Evolutionary conservation across 2,113 vertebrate genomes (phyloP), one percentile per base, ranked within the genome.

Genomic region (Oxyura jamaicensis): DNA sequence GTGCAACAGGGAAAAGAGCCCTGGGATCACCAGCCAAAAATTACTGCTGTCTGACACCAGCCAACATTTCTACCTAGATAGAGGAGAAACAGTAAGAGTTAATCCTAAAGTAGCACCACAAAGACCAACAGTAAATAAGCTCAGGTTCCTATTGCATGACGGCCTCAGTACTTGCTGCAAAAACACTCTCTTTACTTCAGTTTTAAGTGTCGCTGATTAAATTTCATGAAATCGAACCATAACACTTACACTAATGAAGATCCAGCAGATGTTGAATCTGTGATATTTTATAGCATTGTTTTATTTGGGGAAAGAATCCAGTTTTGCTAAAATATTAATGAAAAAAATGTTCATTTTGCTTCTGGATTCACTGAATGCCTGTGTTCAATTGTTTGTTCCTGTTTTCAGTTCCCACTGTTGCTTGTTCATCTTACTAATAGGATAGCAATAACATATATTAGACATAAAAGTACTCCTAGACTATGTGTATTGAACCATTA

Each of bases 301-400:
- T 79, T 65, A 69, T 81, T 46, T 81, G 52, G 56, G 31, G 20
- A 82, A 92, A 95, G 18, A 86, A 86, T 56, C 42, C 56, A 86
- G 52, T 88, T 93, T 88, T 78, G 26, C 48, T 95, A 42, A 94
- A 94, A 94, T 94, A 92, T 81, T 95, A 78, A 93, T 75, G 80
- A 83, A 88, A 72, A 72, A 80, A 59, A 35, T 42, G 63, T 46
- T 83, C 65, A 56, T 88, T 96, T 77, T 94, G 26, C 60, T 84
- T 75, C 83, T 91, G 83, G 56, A 88, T 88, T 74, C 46, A 76
- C 59, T 69, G 71, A 90, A 83, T 48, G 75, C 44, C 25, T 71
- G 36, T 52, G 56, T 86, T 95, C 23, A 77, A 60, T 41, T 58
- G 39, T 50, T 90, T 56, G 52, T 20, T 85, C 50, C 33, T 88